Percentiles rank a stretch among this genome's conserved stretches.
Evolutionary conservation across 2,888 invertebrate genomes (phyloP).

Genomic region (Boloria euphrosyne): DNA sequence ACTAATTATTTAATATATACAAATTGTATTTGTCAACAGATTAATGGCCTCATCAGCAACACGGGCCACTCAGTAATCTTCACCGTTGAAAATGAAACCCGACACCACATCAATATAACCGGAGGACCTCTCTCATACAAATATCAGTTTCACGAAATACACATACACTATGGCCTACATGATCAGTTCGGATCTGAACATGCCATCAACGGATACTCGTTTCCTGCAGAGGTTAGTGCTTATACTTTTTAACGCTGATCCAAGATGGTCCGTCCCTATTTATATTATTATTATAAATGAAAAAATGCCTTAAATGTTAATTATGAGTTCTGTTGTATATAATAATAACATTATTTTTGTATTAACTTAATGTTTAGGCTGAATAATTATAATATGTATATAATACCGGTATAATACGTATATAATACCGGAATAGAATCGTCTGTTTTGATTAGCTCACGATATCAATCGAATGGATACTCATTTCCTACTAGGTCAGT

Average conservation of each 20-base stretch:
- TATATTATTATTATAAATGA: too few species aligned
- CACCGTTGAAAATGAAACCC: conserved; percentile 92
- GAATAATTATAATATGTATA: too few species aligned
- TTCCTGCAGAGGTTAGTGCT: conserved; percentile 96
- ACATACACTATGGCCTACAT: conserved; percentile 95
- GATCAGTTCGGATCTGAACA: conserved; percentile 98
- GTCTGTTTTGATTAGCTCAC: background rate
- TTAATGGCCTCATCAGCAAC: conserved; percentile 94
- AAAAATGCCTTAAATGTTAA: too few species aligned
- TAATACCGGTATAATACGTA: background rate
- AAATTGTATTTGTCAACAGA: conserved; percentile 77
- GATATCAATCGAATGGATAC: conserved; percentile 10
- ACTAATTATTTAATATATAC: conserved; percentile 26
- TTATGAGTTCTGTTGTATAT: too few species aligned
- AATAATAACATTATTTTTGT: too few species aligned
- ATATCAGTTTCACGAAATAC: conserved; percentile 97
- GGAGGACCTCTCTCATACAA: conserved; percentile 98
- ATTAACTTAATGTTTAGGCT: background rate
- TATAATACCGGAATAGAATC: background rate
- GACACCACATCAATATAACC: conserved; percentile 94
- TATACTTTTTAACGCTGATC: background rate
- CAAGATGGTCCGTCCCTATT: too few species aligned
- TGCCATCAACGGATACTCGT: conserved; percentile 96
- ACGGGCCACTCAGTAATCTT: conserved; percentile 97
- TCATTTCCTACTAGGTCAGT: conserved; percentile 16